phyloP scores from a whole-genome alignment of 2,113 vertebrate species.

The Bostrychus sinensis region DNA sequence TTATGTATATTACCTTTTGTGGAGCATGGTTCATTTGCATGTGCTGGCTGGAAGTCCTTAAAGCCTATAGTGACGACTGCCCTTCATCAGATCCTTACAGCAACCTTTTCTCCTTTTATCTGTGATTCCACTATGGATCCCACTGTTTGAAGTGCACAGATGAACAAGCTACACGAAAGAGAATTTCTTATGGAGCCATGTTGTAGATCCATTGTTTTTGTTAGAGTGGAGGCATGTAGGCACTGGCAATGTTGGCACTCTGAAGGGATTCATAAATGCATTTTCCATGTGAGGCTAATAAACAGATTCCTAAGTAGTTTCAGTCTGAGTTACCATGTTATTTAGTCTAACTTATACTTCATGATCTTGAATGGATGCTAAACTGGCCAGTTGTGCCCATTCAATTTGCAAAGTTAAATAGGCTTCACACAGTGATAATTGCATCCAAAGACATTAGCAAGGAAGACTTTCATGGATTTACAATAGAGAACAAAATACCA shows the following conservation, averaged over 20 bases:
- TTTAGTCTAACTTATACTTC: too few relatives aligned
- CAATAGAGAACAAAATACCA: too few relatives aligned
- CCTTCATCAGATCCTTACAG: constrained; percentile 64
- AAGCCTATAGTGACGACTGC: constrained; percentile 48
- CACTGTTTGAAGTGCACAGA: constrained; percentile 29
- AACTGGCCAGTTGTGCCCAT: too few relatives aligned
- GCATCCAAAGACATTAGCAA: too few relatives aligned
- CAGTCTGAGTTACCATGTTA: too few relatives aligned
- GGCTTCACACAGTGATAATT: too few relatives aligned
- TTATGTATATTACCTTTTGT: constrained; percentile 77
- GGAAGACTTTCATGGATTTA: too few relatives aligned
- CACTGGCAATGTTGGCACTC: not conserved
- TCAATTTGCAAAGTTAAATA: too few relatives aligned
- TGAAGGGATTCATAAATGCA: not conserved
- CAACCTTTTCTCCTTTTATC: constrained; percentile 58
- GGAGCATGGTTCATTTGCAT: constrained; percentile 70
- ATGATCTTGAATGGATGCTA: too few relatives aligned
- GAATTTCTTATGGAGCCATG: constrained; percentile 7
- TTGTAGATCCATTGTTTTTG: constrained; percentile 17
- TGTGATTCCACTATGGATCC: constrained; percentile 19
- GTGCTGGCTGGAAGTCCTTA: constrained; percentile 56
- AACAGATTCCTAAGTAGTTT: too few relatives aligned
- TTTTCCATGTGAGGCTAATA: too few relatives aligned
- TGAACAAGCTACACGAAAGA: constrained; percentile 28
- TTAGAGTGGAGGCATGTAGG: constrained; percentile 3